Conservation (phyloP, 2,888 invertebrate genomes). For the Polydrusus pterygomalis region DNA sequence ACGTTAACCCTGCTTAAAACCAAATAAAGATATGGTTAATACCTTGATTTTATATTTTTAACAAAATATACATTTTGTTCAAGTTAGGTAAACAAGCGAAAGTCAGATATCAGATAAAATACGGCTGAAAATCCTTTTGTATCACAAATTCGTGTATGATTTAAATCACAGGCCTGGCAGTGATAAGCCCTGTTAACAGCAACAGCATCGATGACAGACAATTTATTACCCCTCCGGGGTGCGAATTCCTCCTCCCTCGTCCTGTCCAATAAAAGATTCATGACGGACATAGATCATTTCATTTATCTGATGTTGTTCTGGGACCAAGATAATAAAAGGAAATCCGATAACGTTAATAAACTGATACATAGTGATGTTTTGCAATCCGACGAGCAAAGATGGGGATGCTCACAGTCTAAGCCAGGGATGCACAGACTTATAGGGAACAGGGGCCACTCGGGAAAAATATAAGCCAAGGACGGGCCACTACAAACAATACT, state of each 20-base stretch:
- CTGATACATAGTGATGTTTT: neutral
- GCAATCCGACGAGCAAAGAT: neutral
- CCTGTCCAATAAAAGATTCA: constrained; percentile 25
- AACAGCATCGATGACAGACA: constrained; percentile 25
- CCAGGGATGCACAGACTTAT: too few species aligned
- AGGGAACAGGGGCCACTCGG: too few species aligned
- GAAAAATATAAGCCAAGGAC: too few species aligned
- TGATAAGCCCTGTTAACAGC: constrained; percentile 24
- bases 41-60: too few species aligned
- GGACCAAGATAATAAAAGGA: neutral
- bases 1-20: too few species aligned
- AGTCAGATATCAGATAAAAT: neutral
- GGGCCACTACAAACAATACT: too few species aligned
- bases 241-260: constrained; percentile 12
- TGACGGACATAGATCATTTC: constrained; percentile 13
- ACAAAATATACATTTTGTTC: neutral
- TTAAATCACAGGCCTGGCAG: neutral
- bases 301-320: constrained; percentile 3
- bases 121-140: neutral
- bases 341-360: constrained; percentile 1
- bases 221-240: constrained; percentile 10
- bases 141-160: constrained; percentile 4
- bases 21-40: too few species aligned
- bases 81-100: neutral
- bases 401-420: too few species aligned